Evolutionary conservation across 2,113 vertebrate genomes (phyloP).

Genomic region (Petromus typicus): DNA sequence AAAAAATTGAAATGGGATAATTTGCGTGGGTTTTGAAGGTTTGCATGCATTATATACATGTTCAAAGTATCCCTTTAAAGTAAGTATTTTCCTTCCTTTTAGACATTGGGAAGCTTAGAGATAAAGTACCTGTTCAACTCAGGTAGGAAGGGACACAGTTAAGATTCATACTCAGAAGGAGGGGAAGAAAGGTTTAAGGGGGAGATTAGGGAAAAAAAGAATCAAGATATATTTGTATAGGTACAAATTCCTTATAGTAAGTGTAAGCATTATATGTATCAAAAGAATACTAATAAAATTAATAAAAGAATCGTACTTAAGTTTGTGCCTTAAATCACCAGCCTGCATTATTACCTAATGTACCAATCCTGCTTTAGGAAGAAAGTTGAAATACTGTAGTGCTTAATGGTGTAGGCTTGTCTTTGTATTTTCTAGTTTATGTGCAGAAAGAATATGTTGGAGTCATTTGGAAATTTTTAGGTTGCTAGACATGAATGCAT

Average conservation of each 20-base stretch:
- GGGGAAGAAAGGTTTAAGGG: background rate
- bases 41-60: background rate
- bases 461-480: background rate
- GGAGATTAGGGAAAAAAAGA: background rate
- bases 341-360: background rate
- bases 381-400: constrained; percentile 1
- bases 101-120: background rate
- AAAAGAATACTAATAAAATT: background rate
- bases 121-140: constrained; percentile 13
- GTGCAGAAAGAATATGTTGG: background rate
- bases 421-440: background rate
- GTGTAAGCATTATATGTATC: background rate
- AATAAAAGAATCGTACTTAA: background rate
- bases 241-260: background rate
- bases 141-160: constrained; percentile 28
- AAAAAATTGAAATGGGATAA: background rate
- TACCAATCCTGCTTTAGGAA: background rate
- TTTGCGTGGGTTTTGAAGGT: constrained; percentile 7
- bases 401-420: background rate
- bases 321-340: constrained; percentile 38
- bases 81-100: constrained; percentile 24
- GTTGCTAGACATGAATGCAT: background rate
- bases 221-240: background rate
- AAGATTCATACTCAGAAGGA: background rate
- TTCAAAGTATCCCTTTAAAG: background rate